Percentiles rank a stretch among this genome's conserved stretches.
phyloP scores from a whole-genome alignment of 2,113 vertebrate species.

The Damaliscus lunatus region DNA sequence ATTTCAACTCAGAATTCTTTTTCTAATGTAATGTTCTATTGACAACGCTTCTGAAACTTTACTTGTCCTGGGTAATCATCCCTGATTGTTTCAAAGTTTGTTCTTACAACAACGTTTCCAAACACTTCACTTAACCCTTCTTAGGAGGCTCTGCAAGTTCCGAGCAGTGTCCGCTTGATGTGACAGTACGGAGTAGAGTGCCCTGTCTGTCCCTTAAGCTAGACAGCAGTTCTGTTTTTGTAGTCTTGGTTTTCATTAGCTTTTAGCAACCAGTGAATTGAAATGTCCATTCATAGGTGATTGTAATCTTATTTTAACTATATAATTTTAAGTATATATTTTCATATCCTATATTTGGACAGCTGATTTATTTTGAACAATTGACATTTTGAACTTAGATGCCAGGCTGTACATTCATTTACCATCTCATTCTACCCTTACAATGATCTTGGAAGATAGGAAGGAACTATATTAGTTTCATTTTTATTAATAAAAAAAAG shows the following conservation, averaged over 20 bases:
- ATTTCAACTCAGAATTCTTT: conserved; percentile 15
- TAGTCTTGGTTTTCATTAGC: neutral
- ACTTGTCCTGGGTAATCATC: neutral
- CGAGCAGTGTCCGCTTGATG: neutral
- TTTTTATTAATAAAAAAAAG: neutral
- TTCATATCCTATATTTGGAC: neutral
- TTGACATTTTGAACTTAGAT: neutral
- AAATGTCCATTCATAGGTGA: neutral
- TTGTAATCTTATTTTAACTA: neutral
- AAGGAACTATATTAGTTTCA: neutral
- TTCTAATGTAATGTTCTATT: neutral
- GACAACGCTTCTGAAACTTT: conserved; percentile 2
- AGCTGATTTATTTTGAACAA: neutral
- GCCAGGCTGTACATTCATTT: neutral
- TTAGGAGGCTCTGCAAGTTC: neutral
- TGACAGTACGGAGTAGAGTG: neutral
- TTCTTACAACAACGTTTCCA: neutral
- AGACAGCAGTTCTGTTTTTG: neutral
- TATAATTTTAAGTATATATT: neutral
- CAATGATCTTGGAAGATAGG: neutral
- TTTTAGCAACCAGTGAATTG: neutral
- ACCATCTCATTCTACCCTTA: neutral
- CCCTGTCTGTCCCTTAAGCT: neutral
- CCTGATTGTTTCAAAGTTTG: neutral
- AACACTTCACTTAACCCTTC: neutral